phyloP scores from a whole-genome alignment of 2,797 vertebrate species.

The Galagoides demidoff region DNA sequence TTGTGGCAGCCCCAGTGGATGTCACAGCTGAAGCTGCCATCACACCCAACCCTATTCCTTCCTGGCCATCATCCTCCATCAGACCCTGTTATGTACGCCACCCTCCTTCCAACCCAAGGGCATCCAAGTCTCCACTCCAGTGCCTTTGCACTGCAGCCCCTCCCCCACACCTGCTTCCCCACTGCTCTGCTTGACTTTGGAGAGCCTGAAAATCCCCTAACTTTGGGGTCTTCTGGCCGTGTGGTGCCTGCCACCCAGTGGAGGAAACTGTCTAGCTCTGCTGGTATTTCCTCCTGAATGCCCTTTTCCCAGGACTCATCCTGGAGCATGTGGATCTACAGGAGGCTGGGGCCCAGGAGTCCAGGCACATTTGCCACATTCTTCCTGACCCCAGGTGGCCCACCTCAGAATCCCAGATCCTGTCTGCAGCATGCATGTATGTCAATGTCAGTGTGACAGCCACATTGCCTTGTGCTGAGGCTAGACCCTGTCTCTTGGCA shows the following conservation, averaged over 20 bases:
- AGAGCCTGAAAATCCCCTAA: not conserved
- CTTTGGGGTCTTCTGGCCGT: not conserved
- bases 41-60: not conserved
- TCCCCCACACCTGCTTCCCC: too few relatives aligned
- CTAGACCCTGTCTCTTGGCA: too few relatives aligned
- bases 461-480: not conserved
- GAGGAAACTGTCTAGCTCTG: not conserved
- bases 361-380: too few relatives aligned
- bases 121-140: too few relatives aligned
- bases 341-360: too few relatives aligned
- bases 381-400: not conserved
- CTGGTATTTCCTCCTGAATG: too few relatives aligned
- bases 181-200: not conserved
- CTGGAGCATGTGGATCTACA: not conserved
- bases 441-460: not conserved
- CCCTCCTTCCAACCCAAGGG: not conserved
- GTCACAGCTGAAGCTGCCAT: not conserved
- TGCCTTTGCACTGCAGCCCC: not conserved
- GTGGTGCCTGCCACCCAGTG: not conserved
- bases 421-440: not conserved
- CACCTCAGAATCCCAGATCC: not conserved
- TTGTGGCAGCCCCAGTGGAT: too few relatives aligned
- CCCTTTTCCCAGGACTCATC: not conserved
- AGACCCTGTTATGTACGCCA: accelerated
- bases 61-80: not conserved